Base-by-base conservation (phyloP, 2,113 vertebrate species). In the Mobula birostris region DNA sequence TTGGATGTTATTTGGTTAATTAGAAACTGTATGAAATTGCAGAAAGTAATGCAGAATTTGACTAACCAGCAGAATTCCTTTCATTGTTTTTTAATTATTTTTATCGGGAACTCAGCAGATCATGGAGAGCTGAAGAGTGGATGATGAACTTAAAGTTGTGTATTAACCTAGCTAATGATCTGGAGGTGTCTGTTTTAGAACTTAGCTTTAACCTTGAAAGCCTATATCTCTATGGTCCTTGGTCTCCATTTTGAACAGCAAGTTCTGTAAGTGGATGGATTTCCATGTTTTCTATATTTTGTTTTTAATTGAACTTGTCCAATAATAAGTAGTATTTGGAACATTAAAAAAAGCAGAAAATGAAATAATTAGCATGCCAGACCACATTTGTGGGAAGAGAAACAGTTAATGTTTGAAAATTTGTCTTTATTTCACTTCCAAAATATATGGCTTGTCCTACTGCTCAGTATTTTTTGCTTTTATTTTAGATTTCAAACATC, bases 141-240 rank as follows among this genome's bases (percentile, higher is more conserved):
- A 24, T 21, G 48, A 74, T 74, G 36, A 93, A 21, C 70, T 93
- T 32, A 93, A 76, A 93, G 70, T 36, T 74, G 68, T 93, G n/a
- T 70, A 93, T 93, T 93, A 93, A 93, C 66, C 24, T 74, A 24
- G 19, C 17, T 93, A 93, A 93, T 93, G 70, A 70, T 56, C 40
- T 40, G 21, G 9, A 72, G 68, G 9, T 92, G 36, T 74, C 91
- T 93, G 91, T 11, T 74, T 74, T 27, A 56, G 40, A 36, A 72
- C 36, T 74, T 93, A 36, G 21, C n/a, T 48, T 93, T 93, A 70
- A 74, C 66, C 32, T 93, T 48, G 68, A 56, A 93, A 92, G 74
- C 19, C 29, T 21, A 76, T 74, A 7, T 36, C 36, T 93, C 72
- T 6, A 29, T 14, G 40, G 12, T 74, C 27, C 36, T 70, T 27